Conservation (phyloP, 2,888 invertebrate species). For the Ormyrus nitidulus region DNA sequence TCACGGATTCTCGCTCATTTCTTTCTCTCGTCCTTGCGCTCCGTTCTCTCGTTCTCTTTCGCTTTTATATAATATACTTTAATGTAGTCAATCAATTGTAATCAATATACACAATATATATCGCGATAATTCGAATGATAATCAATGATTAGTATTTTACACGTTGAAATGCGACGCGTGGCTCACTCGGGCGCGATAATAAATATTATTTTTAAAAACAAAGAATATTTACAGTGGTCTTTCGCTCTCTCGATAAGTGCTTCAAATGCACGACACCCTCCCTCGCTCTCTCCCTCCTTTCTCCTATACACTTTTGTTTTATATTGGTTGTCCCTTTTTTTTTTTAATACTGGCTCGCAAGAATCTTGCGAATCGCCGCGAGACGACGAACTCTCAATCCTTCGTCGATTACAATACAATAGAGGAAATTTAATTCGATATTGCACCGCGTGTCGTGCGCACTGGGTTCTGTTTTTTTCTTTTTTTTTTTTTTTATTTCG, state of each 20-base stretch:
- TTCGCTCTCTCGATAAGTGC: slow-evolving; percentile 44
- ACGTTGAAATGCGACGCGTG: slow-evolving; percentile 70
- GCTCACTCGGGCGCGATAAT: slow-evolving; percentile 71
- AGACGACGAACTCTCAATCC: slow-evolving; percentile 20
- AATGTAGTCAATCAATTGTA: slow-evolving; percentile 63
- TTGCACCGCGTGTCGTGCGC: slow-evolving; percentile 66
- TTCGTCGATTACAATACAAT: slow-evolving; percentile 47
- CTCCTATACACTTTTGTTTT: slow-evolving; percentile 24
- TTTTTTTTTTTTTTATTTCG: slow-evolving; percentile 39
- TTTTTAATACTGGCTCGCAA: slow-evolving; percentile 55
- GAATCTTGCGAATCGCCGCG: slow-evolving; percentile 24
- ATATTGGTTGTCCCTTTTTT: slow-evolving; percentile 41
- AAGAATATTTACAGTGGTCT: slow-evolving; percentile 74
- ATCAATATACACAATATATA: slow-evolving; percentile 72
- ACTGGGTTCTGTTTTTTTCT: slow-evolving; percentile 33
- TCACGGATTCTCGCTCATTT: slow-evolving; percentile 32
- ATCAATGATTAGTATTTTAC: slow-evolving; percentile 74
- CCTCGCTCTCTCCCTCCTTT: background rate
- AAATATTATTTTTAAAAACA: slow-evolving; percentile 71
- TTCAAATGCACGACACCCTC: slow-evolving; percentile 46
- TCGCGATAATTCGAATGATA: slow-evolving; percentile 73
- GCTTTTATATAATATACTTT: slow-evolving; percentile 59
- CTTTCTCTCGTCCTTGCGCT: slow-evolving; percentile 28
- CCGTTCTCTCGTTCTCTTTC: slow-evolving; percentile 31
- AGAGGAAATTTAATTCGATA: slow-evolving; percentile 61